Evolutionary conservation across 1,140 invertebrate genomes (phyloP), one percentile per base, ranked within the genome.

Genomic region (Idris sp.): DNA sequence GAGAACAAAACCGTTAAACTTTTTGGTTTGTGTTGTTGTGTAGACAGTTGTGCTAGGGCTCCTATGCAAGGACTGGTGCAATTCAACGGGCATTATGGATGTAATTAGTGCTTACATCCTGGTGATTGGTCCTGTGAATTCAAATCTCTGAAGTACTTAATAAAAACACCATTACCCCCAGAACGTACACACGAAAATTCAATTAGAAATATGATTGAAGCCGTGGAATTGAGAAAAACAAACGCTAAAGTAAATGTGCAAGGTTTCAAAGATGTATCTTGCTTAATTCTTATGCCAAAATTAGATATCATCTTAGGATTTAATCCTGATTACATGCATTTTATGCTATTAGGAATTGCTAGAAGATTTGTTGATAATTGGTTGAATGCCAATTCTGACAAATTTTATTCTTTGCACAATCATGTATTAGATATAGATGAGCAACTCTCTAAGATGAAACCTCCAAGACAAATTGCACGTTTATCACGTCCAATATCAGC

Each of bases 101-200:
- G 33, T 10, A 36, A 36, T 10, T 64, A 46, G 59, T 75, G 73
- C 16, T 15, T 53, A n/a, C 65, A 75, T 40, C 49, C 56, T 22
- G 64, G 64, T 14, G 18, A 40, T 26, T 49, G 40, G 10, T 30
- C 48, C 26, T n/a, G 28, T 35, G 31, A 40, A 22, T 5, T 2
- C 19, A 8, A 36, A 7, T 11, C 38, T 26, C 26, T 59, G 1
- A 65, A 65, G 38, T 74, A 65, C 10, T 11, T 36, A 16, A 11
- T 33, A 4, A 9, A 33, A 18, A 18, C 25, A 11, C 26, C 51
- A 38, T 10, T 25, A 16, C 31, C 40, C 5, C 6, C 11, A 8
- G 10, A 14, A 19, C 46, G 59, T 41, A 59, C 14, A 0, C 38
- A 53, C 11, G 22, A 38, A 35, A 18, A 46, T 9, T 44, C 54